A percentile compares a stretch with the other conserved stretches of the same genome.
These are phyloP conservation scores for Aphelinus atriplicis DNA, from an alignment of 1,140 invertebrate genomes.

Conservation along the genomic window DNA sequence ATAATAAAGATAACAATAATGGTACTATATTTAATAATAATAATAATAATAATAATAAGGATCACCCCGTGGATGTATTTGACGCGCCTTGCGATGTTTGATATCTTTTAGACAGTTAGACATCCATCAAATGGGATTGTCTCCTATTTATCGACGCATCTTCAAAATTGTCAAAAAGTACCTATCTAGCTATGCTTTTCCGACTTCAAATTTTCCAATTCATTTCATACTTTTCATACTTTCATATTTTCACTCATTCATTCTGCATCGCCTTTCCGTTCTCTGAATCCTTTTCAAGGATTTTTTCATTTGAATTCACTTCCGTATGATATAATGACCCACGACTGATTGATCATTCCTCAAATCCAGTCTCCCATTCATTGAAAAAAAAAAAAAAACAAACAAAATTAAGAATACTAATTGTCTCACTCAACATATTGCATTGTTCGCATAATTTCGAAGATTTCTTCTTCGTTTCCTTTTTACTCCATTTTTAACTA, in stretches of 20 bases:
- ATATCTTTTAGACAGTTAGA: too few relatives aligned
- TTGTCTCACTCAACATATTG: constrained; percentile 25
- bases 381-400: constrained; percentile 34
- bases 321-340: constrained; percentile 20
- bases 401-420: constrained; percentile 33
- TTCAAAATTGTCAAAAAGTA: constrained; percentile 57
- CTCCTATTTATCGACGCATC: constrained; percentile 29
- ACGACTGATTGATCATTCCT: constrained; percentile 13
- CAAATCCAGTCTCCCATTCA: constrained; percentile 31
- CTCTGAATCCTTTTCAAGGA: neutral
- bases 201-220: constrained; percentile 27
- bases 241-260: constrained; percentile 20
- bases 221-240: constrained; percentile 5
- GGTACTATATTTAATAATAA: constrained; percentile 30
- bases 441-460: constrained; percentile 27
- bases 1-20: constrained; percentile 29
- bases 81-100: constrained; percentile 39
- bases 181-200: constrained; percentile 57
- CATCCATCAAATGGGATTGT: constrained; percentile 4
- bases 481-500: constrained; percentile 31
- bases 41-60: constrained; percentile 34
- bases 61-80: constrained; percentile 34
- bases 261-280: neutral
- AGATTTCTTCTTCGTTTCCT: constrained; percentile 22
- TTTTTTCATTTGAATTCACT: constrained; percentile 25